A percentile compares a stretch with the other conserved stretches of the same genome.
phyloP scores from a whole-genome alignment of 2,888 invertebrate species.

The Panzeria rudis region DNA sequence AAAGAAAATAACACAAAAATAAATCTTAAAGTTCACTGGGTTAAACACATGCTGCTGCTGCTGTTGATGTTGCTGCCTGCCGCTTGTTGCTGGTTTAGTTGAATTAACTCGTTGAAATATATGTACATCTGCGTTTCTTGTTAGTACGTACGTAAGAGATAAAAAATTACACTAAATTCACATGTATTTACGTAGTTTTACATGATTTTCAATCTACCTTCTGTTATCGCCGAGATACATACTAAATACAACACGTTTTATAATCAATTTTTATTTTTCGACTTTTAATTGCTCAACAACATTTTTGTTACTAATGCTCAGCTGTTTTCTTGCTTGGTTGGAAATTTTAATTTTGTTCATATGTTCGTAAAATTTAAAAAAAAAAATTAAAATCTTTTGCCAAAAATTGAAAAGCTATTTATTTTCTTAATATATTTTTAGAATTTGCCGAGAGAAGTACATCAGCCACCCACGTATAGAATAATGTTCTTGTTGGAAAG shows the following conservation, averaged over 20 bases:
- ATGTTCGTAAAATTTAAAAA: background rate
- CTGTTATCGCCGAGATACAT: conserved; percentile 5
- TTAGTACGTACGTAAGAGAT: background rate
- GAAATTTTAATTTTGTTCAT: conserved; percentile 42
- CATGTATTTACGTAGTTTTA: conserved; percentile 8
- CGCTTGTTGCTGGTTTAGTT: conserved; percentile 9
- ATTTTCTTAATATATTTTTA: conserved; percentile 57
- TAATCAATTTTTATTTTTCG: conserved; percentile 19
- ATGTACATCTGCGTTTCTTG: background rate
- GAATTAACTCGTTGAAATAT: background rate
- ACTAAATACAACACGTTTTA: conserved; percentile 31
- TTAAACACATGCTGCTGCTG: conserved; percentile 63
- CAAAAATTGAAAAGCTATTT: conserved; percentile 67
- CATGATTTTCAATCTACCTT: conserved; percentile 32
- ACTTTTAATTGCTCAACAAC: conserved; percentile 27
- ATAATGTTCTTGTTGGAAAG: conserved; percentile 23
- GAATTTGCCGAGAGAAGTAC: conserved; percentile 27
- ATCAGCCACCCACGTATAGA: conserved; percentile 39
- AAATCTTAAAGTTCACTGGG: conserved; percentile 67
- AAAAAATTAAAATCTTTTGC: conserved; percentile 38
- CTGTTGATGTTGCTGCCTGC: conserved; percentile 31
- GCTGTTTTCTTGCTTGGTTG: conserved; percentile 52
- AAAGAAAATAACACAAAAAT: background rate
- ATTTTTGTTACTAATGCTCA: conserved; percentile 46
- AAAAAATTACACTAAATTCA: conserved; percentile 14